phyloP scores from a whole-genome alignment of 1,140 invertebrate genomes.

The Listronotus oregonensis region DNA sequence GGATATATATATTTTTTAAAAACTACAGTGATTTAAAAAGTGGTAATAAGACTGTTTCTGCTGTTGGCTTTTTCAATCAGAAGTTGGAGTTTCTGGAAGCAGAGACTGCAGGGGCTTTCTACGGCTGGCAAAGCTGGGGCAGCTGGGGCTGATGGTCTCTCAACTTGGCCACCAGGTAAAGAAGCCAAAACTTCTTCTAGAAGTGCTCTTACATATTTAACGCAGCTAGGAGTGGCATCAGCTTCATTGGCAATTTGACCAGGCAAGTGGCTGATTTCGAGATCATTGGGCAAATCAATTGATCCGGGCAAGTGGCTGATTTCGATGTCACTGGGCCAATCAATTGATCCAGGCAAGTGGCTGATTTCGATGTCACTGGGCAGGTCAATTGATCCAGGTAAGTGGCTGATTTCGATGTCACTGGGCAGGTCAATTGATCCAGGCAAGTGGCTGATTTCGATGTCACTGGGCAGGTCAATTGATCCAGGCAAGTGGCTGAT shows the following conservation, averaged over 20 bases:
- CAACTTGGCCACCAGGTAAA: conserved; percentile 4
- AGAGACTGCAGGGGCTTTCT: conserved; percentile 16
- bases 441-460: no score
- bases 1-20: no score
- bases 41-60: conserved; percentile 13
- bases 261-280: conserved; percentile 13
- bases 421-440: no score
- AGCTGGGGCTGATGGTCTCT: not conserved
- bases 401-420: no score
- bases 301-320: no score
- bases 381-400: no score
- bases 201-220: conserved; percentile 27
- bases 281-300: not conserved
- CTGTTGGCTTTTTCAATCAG: conserved; percentile 30
- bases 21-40: no score
- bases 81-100: conserved; percentile 27
- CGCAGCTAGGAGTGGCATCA: conserved; percentile 24
- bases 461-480: no score
- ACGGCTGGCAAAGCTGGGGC: not conserved
- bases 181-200: conserved; percentile 19
- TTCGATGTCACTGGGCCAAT: no score
- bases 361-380: no score
- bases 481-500: no score
- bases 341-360: no score
- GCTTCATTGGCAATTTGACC: conserved; percentile 8